Percentiles rank a stretch among this genome's conserved stretches.
Conservation (phyloP, 2,888 invertebrate genomes). For the Aspidapion aeneum region DNA sequence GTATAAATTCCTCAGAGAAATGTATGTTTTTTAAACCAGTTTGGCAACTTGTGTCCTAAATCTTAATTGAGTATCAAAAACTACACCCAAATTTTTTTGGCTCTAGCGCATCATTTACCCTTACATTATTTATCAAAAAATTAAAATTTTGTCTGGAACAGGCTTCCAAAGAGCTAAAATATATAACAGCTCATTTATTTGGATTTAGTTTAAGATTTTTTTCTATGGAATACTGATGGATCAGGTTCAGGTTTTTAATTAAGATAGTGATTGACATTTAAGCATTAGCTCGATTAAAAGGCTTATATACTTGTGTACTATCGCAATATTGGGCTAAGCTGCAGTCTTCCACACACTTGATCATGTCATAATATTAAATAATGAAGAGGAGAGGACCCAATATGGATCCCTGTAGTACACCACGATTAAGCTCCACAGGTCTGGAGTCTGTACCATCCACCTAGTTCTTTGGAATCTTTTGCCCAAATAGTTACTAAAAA, state of each 20-base stretch:
- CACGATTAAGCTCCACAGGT: background rate
- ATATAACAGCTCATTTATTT: background rate
- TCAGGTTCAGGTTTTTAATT: too few relatives aligned
- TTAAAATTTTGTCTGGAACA: background rate
- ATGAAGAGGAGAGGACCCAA: too few relatives aligned
- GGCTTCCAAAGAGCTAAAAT: background rate
- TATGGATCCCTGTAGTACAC: too few relatives aligned
- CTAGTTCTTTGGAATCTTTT: background rate
- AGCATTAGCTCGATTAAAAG: background rate
- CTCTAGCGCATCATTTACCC: background rate
- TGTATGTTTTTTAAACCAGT: too few relatives aligned
- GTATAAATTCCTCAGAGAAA: too few relatives aligned
- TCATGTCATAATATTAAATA: too few relatives aligned
- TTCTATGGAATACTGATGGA: too few relatives aligned
- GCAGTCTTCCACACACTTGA: too few relatives aligned
- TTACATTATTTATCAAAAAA: background rate
- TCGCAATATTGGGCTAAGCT: too few relatives aligned
- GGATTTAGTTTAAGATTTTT: background rate
- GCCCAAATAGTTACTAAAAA: background rate
- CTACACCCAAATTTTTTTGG: background rate
- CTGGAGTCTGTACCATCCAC: background rate
- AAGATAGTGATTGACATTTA: too few relatives aligned
- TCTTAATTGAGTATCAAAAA: background rate
- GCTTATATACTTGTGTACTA: background rate
- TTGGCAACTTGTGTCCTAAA: too few relatives aligned